Conservation (phyloP, 2,888 invertebrate species). For the Nephrotoma appendiculata region DNA sequence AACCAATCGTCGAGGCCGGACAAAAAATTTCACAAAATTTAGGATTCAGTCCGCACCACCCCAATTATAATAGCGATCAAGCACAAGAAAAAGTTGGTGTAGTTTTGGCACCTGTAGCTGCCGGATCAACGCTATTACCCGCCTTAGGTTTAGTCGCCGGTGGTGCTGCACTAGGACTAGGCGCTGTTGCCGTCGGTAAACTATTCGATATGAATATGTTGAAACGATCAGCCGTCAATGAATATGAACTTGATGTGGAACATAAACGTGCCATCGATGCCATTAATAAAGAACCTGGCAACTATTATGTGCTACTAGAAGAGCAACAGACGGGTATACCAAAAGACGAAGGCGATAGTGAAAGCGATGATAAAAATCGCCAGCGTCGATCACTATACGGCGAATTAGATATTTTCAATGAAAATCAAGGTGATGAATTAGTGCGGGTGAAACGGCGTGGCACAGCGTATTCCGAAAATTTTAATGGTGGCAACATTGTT, state of each 20-base stretch:
- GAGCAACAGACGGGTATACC: background rate
- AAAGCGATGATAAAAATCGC: background rate
- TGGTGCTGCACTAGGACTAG: conserved; percentile 69
- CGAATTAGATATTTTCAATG: background rate
- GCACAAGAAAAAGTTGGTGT: conserved; percentile 52
- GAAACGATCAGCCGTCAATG: conserved; percentile 12
- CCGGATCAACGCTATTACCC: conserved; percentile 51
- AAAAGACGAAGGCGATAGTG: background rate
- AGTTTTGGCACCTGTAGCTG: conserved; percentile 36
- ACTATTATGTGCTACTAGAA: background rate
- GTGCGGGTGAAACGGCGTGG: background rate
- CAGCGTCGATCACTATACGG: background rate
- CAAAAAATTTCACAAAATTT: conserved; percentile 66
- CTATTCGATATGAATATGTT: conserved; percentile 46
- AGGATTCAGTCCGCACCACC: conserved; percentile 39
- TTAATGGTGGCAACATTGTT: conserved; percentile 1
- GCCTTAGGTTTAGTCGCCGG: conserved; percentile 65
- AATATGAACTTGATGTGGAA: conserved; percentile 36
- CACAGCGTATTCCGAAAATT: background rate
- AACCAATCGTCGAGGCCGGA: conserved; percentile 62
- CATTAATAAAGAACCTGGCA: conserved; percentile 7
- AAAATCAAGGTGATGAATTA: background rate
- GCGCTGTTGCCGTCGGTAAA: conserved; percentile 63
- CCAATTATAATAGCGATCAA: conserved; percentile 23
- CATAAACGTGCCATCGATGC: conserved; percentile 40